phyloP scores from a whole-genome alignment of 30 jellyfish, hydroid and myxozoan genomes.

The Phacellophora camtschatica region DNA sequence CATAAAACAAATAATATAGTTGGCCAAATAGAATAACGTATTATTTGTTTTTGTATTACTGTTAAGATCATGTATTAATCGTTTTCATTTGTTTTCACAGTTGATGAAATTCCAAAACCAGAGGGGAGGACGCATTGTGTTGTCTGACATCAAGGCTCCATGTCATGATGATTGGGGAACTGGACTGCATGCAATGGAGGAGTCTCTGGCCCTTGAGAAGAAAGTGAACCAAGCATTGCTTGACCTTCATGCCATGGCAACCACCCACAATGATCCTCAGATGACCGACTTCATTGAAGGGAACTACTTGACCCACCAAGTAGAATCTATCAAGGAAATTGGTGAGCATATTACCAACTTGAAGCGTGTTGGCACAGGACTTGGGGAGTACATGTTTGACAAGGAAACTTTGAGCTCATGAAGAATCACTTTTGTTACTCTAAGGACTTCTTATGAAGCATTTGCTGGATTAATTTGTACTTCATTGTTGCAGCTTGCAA shows the following conservation, averaged over 20 bases:
- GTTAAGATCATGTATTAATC: no score
- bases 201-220: constrained; percentile 87
- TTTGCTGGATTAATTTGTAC: no score
- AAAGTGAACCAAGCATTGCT: constrained; percentile 87
- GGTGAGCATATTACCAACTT: constrained; percentile 83
- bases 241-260: constrained; percentile 71
- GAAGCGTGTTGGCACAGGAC: constrained; percentile 95
- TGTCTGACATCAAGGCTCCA: constrained; percentile 89
- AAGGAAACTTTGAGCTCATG: constrained; percentile 67
- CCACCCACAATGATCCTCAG: constrained; percentile 83
- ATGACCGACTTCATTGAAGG: constrained; percentile 87
- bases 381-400: constrained; percentile 89
- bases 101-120: constrained; percentile 92
- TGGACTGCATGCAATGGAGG: constrained; percentile 89
- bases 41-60: no score
- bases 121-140: constrained; percentile 91
- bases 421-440: not conserved
- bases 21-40: no score
- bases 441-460: no score
- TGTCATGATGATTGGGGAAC: constrained; percentile 77
- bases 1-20: no score
- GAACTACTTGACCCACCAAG: constrained; percentile 86
- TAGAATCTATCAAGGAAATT: constrained; percentile 87
- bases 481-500: no score
- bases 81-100: no score